Evolutionary conservation across 2,797 vertebrate genomes (phyloP).

Genomic region (Sphaeramia orbicularis): DNA sequence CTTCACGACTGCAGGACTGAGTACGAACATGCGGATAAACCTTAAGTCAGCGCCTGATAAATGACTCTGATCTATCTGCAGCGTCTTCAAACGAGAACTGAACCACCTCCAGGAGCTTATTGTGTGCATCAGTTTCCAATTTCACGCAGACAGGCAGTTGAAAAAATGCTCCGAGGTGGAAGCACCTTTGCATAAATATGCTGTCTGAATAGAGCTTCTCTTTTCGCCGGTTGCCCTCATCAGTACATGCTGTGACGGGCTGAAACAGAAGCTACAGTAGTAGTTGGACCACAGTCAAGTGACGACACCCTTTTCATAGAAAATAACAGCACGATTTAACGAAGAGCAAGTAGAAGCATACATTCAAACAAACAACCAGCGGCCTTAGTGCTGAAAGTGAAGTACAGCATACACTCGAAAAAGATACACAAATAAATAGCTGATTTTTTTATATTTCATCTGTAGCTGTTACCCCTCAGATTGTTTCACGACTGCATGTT

Average conservation of each 20-base stretch:
- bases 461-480: conserved; percentile 37
- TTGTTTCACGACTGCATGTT: conserved; percentile 38
- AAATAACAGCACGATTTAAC: conserved; percentile 52
- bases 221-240: background rate
- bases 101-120: conserved; percentile 23
- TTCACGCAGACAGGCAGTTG: conserved; percentile 26
- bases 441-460: conserved; percentile 51
- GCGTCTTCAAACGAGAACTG: background rate
- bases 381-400: conserved; percentile 67
- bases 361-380: conserved; percentile 72
- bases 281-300: conserved; percentile 42
- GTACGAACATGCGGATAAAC: conserved; percentile 20
- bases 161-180: conserved; percentile 3
- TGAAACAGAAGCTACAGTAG: conserved; percentile 41
- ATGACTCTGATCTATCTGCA: conserved; percentile 11
- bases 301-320: conserved; percentile 41
- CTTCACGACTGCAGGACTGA: conserved; percentile 10
- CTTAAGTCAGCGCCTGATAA: background rate
- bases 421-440: conserved; percentile 72
- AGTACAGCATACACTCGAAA: conserved; percentile 59
- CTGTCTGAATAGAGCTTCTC: conserved; percentile 12
- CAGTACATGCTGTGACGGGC: conserved; percentile 20
- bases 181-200: conserved; percentile 10
- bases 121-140: conserved; percentile 37
- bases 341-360: conserved; percentile 56